Conservation (phyloP, 2,888 invertebrate species). For the Drosophila diplacantha region DNA sequence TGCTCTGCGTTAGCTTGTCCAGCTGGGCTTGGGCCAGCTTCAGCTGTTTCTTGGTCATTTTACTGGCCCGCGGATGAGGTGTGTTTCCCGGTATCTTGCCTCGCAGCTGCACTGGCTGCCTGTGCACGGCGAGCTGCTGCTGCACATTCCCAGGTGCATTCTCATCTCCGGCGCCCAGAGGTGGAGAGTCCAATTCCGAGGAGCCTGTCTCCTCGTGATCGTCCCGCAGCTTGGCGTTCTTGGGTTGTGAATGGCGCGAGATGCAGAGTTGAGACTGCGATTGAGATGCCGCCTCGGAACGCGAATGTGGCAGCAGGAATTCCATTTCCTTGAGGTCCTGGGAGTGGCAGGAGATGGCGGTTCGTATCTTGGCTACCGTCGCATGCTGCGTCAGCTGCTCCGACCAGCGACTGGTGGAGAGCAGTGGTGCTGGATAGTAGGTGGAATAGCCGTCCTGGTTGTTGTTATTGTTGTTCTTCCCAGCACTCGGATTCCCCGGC, state of each 20-base stretch:
- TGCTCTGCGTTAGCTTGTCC: conserved; percentile 87
- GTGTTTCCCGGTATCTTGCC: conserved; percentile 64
- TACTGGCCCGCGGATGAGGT: conserved; percentile 75
- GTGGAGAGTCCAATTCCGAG: conserved; percentile 19
- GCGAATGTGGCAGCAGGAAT: conserved; percentile 70
- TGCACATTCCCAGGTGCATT: conserved; percentile 56
- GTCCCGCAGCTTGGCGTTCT: conserved; percentile 59
- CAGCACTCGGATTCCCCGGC: conserved; percentile 24
- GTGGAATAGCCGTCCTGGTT: conserved; percentile 59
- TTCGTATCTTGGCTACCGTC: conserved; percentile 69
- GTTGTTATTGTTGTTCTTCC: conserved; percentile 14
- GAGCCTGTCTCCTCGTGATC: conserved; percentile 34
- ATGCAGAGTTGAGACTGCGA: conserved; percentile 76
- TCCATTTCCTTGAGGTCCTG: conserved; percentile 76
- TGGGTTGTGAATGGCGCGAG: conserved; percentile 67
- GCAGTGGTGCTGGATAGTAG: conserved; percentile 43
- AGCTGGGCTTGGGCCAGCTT: conserved; percentile 84
- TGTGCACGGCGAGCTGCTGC: conserved; percentile 64
- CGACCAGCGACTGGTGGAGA: conserved; percentile 66
- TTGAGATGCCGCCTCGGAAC: conserved; percentile 73
- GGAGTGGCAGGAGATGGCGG: conserved; percentile 68
- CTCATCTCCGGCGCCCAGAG: conserved; percentile 46
- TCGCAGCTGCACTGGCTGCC: conserved; percentile 62
- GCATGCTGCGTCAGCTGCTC: conserved; percentile 71
- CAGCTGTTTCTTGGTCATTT: conserved; percentile 83